Percentiles rank a stretch among this genome's conserved stretches.
Evolutionary conservation across 1,140 invertebrate species (phyloP).

Genomic region (Drosophila paulistorum): DNA sequence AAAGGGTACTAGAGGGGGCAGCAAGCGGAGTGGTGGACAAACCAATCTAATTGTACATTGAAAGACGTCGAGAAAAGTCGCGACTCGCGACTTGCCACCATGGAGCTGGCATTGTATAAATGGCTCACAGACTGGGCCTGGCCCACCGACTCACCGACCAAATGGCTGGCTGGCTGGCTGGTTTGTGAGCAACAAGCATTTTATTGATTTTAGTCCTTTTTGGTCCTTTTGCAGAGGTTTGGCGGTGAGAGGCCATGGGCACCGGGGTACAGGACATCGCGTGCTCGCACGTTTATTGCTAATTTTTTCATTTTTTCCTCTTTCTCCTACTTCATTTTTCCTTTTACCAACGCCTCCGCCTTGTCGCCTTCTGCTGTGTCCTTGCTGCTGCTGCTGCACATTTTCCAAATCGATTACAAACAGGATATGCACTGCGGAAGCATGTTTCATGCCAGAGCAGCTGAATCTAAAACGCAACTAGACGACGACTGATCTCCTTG

Average conservation of each 20-base stretch:
- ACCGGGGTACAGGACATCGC: constrained; percentile 46
- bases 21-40: neutral
- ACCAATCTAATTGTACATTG: constrained; percentile 77
- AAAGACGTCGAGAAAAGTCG: constrained; percentile 55
- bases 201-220: constrained; percentile 80
- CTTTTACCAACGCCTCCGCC: constrained; percentile 14
- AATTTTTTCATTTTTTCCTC: constrained; percentile 65
- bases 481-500: constrained; percentile 1
- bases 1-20: neutral
- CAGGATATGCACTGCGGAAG: constrained; percentile 79
- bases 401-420: constrained; percentile 81
- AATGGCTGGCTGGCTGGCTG: constrained; percentile 2
- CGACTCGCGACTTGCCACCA: constrained; percentile 38
- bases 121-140: neutral
- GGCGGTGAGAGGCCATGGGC: neutral
- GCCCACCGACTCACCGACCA: neutral
- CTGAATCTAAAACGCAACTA: constrained; percentile 6
- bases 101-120: constrained; percentile 47
- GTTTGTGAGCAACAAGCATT: constrained; percentile 73
- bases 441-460: constrained; percentile 60
- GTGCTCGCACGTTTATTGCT: constrained; percentile 77
- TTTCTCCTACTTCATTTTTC: constrained; percentile 20
- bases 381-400: constrained; percentile 56
- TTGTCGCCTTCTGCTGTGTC: constrained; percentile 43
- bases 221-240: neutral